Base-by-base conservation (phyloP, 2,113 vertebrate species). In the Chionomys nivalis region DNA sequence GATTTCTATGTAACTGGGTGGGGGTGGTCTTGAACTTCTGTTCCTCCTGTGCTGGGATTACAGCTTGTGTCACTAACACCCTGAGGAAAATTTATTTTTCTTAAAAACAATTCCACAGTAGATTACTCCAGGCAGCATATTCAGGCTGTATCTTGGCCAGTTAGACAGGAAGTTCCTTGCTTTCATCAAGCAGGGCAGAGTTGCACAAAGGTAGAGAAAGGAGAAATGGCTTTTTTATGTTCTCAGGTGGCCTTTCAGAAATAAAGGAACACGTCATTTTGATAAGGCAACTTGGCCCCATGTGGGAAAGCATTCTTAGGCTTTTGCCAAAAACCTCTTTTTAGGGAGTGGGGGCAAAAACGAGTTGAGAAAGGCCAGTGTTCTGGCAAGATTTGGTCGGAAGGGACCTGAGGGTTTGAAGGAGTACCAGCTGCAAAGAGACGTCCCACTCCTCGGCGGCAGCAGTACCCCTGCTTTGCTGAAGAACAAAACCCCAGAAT, bases 101-200 rank as follows among this genome's bases (percentile, higher is more conserved):
- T 85, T 94, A 31, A 39, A 70, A 76, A 85, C 28, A 75, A 31
- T 4, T 24, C 4, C 66, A 73, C 13, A 66, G 19, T 77, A 58
- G 36, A 11, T 85, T 79, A 55, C 28, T 73, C 87, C 77, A 47
- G 90, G 75, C 19, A 79, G 52, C 23, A 87, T 42, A 31, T 68
- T 85, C 49, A 96, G 17, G 55, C 52, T 65, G 89, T 44, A 83
- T 95, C 88, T 47, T 87, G 52, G 65, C 61, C 42, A 76, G 47
- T 68, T 31, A 39, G 93, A 70, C 36, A 93, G 68, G 47, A 94
- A 94, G 72, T 86, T 89, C 49, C 58, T 97, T 94, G 44, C 90
- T 96, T 97, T 92, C 19, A n/a, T 91, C 58, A 61, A 78, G 68
- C 31, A 96, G 79, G 93, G 73, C 76, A 92, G 55, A 75, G 76